These are phyloP conservation scores for Chrysina gloriosa DNA, from an alignment of 2,888 invertebrate species.

Conservation along the genomic window DNA sequence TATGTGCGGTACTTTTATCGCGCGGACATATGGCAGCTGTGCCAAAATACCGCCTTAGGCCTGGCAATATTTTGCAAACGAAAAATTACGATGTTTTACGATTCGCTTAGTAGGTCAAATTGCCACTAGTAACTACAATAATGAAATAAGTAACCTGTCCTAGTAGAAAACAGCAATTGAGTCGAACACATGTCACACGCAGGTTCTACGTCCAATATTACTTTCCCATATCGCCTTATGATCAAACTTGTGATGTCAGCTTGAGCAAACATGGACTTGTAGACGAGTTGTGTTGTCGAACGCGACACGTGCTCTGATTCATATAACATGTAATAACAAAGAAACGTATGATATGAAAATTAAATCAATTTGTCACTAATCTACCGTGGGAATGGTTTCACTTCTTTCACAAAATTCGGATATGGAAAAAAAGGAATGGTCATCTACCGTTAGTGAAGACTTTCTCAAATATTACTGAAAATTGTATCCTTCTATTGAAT, in stretches of 20 bases:
- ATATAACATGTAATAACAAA: background rate
- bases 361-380: too few species aligned
- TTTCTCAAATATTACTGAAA: too few species aligned
- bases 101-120: conserved; percentile 51
- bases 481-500: too few species aligned
- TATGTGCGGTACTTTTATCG: background rate
- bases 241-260: conserved; percentile 18
- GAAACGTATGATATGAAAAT: background rate
- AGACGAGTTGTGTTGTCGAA: background rate
- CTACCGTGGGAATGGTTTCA: too few species aligned
- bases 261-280: conserved; percentile 4
- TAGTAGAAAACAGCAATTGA: conserved; percentile 39
- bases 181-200: conserved; percentile 29
- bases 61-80: conserved; percentile 44
- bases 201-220: conserved; percentile 28
- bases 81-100: conserved; percentile 48
- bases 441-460: too few species aligned
- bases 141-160: conserved; percentile 48
- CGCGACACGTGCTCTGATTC: background rate
- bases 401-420: too few species aligned
- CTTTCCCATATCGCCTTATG: conserved; percentile 28
- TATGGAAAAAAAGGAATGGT: too few species aligned
- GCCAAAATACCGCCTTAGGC: conserved; percentile 40
- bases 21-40: conserved; percentile 39
- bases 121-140: conserved; percentile 48